These are phyloP conservation scores for Daphoenositta chrysoptera DNA, from an alignment of 2,113 vertebrate genomes.

Conservation along the genomic window DNA sequence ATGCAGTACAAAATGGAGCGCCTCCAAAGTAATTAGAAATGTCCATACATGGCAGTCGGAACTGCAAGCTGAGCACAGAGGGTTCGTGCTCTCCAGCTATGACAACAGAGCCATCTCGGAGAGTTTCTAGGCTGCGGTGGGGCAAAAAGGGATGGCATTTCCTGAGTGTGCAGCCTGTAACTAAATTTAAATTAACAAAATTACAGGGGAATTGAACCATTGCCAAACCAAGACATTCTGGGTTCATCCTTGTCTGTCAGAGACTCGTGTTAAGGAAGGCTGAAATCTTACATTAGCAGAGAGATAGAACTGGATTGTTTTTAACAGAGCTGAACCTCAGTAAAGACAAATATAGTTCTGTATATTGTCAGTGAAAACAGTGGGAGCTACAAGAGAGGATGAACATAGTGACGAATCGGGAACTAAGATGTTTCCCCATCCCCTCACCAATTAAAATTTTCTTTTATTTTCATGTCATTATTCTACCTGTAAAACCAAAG, in stretches of 20 bases:
- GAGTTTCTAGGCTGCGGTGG: background rate
- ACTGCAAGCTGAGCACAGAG: slow-evolving; percentile 7
- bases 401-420: background rate
- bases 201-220: background rate
- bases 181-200: background rate
- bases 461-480: slow-evolving; percentile 28
- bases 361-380: background rate
- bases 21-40: slow-evolving; percentile 43
- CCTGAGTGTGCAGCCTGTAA: background rate
- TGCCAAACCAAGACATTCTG: background rate
- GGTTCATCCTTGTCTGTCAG: background rate
- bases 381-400: background rate
- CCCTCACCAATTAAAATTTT: slow-evolving; percentile 47
- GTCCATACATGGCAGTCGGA: slow-evolving; percentile 7
- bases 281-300: background rate
- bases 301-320: background rate
- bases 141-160: background rate
- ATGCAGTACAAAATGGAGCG: slow-evolving; percentile 33
- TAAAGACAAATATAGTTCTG: background rate
- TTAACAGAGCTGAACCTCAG: background rate
- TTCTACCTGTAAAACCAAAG: slow-evolving; percentile 49
- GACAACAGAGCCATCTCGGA: background rate
- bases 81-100: background rate
- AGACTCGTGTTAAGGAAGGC: background rate
- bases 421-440: background rate